phyloP scores from a whole-genome alignment of 1,140 invertebrate genomes.

The Druon quercuslanigerum region DNA sequence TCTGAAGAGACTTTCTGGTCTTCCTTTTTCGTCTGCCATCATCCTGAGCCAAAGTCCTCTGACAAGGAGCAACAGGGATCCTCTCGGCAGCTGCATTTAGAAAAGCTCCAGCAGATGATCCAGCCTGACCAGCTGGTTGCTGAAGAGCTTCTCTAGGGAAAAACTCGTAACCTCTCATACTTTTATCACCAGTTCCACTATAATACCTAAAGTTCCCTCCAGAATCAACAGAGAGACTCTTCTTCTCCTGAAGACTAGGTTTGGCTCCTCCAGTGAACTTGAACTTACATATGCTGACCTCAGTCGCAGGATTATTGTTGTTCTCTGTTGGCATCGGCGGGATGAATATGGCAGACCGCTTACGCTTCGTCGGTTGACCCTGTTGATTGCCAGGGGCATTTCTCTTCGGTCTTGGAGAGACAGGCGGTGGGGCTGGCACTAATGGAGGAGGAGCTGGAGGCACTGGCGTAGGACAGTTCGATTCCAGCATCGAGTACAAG shows the following conservation, averaged over 20 bases:
- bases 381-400: constrained; percentile 52
- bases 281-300: constrained; percentile 94
- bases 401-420: constrained; percentile 65
- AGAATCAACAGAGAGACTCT: constrained; percentile 90
- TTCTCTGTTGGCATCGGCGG: constrained; percentile 84
- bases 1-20: constrained; percentile 87
- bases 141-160: constrained; percentile 83
- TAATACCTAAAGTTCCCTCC: constrained; percentile 91
- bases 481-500: constrained; percentile 65
- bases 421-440: constrained; percentile 49
- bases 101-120: constrained; percentile 73
- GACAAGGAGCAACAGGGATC: constrained; percentile 67
- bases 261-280: constrained; percentile 93
- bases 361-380: constrained; percentile 80
- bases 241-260: constrained; percentile 91
- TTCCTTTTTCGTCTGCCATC: constrained; percentile 82
- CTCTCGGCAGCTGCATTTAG: constrained; percentile 76
- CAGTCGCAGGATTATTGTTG: constrained; percentile 84
- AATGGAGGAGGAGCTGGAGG: constrained; percentile 43
- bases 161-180: constrained; percentile 86
- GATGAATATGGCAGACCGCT: constrained; percentile 88
- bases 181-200: constrained; percentile 84
- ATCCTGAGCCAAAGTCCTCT: constrained; percentile 61
- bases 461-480: constrained; percentile 55
- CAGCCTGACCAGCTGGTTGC: constrained; percentile 72